A percentile compares a stretch with the other conserved stretches of the same genome.
These are phyloP conservation scores for Lophotis ruficrista DNA, from an alignment of 2,113 vertebrate genomes.

Conservation along the genomic window DNA sequence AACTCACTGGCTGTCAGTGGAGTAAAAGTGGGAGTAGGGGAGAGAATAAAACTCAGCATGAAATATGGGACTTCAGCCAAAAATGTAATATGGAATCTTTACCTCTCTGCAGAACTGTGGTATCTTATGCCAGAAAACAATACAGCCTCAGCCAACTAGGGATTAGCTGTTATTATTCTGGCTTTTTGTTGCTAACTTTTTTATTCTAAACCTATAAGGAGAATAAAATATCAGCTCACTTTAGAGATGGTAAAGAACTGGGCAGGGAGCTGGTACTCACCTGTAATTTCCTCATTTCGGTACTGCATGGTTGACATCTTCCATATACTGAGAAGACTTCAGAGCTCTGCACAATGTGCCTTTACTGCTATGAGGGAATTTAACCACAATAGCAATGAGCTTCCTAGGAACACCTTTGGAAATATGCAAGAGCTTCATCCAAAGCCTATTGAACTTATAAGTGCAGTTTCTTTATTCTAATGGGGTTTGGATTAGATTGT, in stretches of 20 bases:
- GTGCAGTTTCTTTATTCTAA: neutral
- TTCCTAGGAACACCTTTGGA: neutral
- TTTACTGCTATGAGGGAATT: neutral
- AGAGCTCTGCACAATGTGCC: neutral
- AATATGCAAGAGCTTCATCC: neutral
- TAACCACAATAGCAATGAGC: neutral
- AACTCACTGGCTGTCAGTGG: neutral
- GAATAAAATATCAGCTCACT: neutral
- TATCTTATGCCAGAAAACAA: slow-evolving; percentile 15
- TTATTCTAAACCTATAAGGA: neutral
- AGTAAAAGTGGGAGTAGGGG: neutral
- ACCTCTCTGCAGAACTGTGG: slow-evolving; percentile 4
- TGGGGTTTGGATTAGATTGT: neutral
- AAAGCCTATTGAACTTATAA: neutral
- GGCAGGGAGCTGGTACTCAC: neutral
- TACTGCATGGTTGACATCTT: neutral
- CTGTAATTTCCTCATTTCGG: neutral
- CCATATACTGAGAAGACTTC: neutral
- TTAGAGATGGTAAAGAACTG: neutral
- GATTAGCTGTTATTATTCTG: slow-evolving; percentile 1
- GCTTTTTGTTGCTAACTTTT: neutral
- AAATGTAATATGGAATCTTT: slow-evolving; percentile 36
- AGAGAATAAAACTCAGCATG: slow-evolving; percentile 4
- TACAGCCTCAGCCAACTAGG: neutral
- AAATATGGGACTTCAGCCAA: slow-evolving; percentile 16